phyloP scores from a whole-genome alignment of 2,113 vertebrate species.

The Megalops atlanticus region DNA sequence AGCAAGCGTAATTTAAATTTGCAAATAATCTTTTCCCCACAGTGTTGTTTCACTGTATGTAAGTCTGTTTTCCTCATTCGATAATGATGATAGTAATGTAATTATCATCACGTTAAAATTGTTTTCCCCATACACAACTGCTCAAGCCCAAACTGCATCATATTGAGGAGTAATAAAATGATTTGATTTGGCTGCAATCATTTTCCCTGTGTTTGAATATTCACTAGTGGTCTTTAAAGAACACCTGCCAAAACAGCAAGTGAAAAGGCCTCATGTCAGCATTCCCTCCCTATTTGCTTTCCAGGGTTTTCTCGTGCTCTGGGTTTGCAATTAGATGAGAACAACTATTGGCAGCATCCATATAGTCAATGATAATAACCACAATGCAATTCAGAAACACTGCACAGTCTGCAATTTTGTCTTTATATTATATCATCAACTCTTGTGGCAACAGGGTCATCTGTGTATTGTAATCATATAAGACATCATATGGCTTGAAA shows the following conservation, averaged over 20 bases:
- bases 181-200: background rate
- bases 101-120: background rate
- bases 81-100: too few species aligned
- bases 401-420: conserved; percentile 4
- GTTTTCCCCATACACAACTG: background rate
- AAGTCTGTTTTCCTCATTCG: too few species aligned
- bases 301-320: conserved; percentile 27
- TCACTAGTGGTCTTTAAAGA: background rate
- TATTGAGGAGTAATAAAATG: background rate
- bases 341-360: conserved; percentile 7
- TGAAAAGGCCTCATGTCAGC: conserved; percentile 23
- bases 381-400: background rate
- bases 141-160: background rate
- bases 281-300: conserved; percentile 7
- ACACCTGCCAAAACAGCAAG: conserved; percentile 2
- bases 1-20: background rate
- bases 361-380: background rate
- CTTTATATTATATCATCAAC: background rate
- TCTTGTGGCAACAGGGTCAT: background rate
- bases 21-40: too few species aligned
- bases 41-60: too few species aligned
- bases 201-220: background rate
- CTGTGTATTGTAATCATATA: background rate
- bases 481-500: background rate
- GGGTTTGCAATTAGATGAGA: conserved; percentile 10